phyloP scores from a whole-genome alignment of 2,113 vertebrate genomes.

The Carassius carassius region DNA sequence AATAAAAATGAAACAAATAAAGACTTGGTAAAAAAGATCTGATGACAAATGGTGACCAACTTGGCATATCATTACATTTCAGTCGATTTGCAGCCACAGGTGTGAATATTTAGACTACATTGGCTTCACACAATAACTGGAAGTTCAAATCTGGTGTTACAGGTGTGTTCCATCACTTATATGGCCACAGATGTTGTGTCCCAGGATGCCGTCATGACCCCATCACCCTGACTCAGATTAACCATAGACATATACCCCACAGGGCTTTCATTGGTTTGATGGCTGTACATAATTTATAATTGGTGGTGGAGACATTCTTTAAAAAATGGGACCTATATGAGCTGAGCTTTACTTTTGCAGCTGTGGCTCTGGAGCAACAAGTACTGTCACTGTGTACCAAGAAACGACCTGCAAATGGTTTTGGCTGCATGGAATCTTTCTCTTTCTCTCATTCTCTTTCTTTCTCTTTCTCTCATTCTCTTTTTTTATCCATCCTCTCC shows the following conservation, averaged over 20 bases:
- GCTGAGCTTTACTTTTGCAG: neutral
- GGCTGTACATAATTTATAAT: conserved; percentile 21
- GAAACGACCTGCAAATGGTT: conserved; percentile 25
- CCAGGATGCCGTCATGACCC: neutral
- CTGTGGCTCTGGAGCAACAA: neutral
- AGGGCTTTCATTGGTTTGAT: neutral
- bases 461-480: conserved; percentile 17
- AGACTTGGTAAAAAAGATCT: too few species aligned
- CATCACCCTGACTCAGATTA: neutral
- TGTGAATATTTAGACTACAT: neutral
- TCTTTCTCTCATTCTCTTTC: conserved; percentile 23
- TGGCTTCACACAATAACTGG: neutral
- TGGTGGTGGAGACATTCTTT: neutral
- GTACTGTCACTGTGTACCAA: neutral
- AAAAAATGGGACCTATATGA: conserved; percentile 1
- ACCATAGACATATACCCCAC: conserved; percentile 10
- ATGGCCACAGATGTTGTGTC: neutral
- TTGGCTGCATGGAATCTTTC: conserved; percentile 7
- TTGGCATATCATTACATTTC: neutral
- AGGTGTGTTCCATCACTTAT: neutral
- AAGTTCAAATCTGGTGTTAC: neutral
- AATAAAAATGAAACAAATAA: too few species aligned
- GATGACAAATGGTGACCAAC: too few species aligned
- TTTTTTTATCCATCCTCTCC: conserved; percentile 37
- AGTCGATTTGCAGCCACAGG: neutral